A percentile compares a stretch with the other conserved stretches of the same genome.
These are phyloP conservation scores for Lasioglossum leucozonium DNA, from an alignment of 2,888 invertebrate genomes.

Conservation along the genomic window DNA sequence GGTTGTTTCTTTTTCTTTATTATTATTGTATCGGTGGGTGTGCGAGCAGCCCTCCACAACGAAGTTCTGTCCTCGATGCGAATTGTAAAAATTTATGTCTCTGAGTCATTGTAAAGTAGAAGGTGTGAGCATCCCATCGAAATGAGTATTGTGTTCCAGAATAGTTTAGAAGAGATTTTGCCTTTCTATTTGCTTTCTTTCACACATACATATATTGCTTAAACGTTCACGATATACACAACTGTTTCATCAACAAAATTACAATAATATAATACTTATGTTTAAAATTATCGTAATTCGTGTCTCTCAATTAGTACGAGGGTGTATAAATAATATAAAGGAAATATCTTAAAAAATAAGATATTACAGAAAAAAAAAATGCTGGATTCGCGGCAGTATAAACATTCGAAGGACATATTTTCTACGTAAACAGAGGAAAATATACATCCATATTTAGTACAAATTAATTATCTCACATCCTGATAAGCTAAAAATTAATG, in stretches of 20 bases:
- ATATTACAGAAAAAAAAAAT: constrained; percentile 35
- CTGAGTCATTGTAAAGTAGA: constrained; percentile 56
- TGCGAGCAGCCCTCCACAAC: constrained; percentile 53
- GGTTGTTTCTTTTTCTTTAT: constrained; percentile 26
- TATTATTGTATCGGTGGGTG: constrained; percentile 49
- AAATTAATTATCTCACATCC: constrained; percentile 9
- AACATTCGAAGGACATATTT: constrained; percentile 29
- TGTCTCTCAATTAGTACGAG: constrained; percentile 26
- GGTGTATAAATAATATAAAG: constrained; percentile 42
- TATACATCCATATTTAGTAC: constrained; percentile 37
- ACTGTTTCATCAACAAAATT: constrained; percentile 23
- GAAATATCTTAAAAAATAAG: constrained; percentile 37
- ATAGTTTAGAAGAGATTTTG: constrained; percentile 59
- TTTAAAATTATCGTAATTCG: constrained; percentile 53
- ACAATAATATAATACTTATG: constrained; percentile 40
- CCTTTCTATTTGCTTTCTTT: constrained; percentile 60
- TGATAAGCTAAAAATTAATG: constrained; percentile 28
- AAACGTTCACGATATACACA: constrained; percentile 35
- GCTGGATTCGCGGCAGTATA: constrained; percentile 41
- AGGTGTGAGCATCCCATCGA: constrained; percentile 54
- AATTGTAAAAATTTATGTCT: constrained; percentile 44
- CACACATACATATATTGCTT: constrained; percentile 27
- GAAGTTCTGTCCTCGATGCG: constrained; percentile 44
- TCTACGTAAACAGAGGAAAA: constrained; percentile 27
- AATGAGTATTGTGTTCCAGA: constrained; percentile 49